These are phyloP conservation scores for Stegostoma tigrinum DNA, from an alignment of 2,113 vertebrate species.

Conservation along the genomic window DNA sequence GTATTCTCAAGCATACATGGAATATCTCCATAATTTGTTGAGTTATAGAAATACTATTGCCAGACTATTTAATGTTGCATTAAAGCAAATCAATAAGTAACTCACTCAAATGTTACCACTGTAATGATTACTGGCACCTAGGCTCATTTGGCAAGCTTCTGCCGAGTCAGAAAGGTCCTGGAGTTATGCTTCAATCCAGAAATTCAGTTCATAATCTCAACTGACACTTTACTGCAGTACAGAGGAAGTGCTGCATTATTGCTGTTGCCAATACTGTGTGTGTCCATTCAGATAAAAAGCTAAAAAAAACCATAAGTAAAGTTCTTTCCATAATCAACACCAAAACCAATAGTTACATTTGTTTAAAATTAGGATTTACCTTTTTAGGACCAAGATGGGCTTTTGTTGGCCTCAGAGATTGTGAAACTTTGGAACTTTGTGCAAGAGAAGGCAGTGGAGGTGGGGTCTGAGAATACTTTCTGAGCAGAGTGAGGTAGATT, in stretches of 20 bases:
- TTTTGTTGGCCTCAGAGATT: no score
- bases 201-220: background rate
- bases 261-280: background rate
- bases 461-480: no score
- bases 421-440: no score
- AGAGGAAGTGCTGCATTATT: background rate
- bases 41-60: background rate
- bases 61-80: background rate
- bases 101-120: background rate
- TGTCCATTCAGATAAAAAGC: background rate
- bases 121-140: background rate
- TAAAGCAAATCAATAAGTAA: background rate
- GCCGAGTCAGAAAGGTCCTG: background rate
- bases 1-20: background rate
- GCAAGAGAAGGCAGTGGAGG: no score
- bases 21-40: background rate
- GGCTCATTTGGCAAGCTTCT: background rate
- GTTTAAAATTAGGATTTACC: no score
- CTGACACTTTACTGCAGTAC: background rate
- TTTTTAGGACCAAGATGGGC: no score
- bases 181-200: background rate
- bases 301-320: background rate
- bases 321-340: background rate
- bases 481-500: no score
- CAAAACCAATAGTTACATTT: background rate